A percentile compares a stretch with the other conserved stretches of the same genome.
Evolutionary conservation across 2,888 invertebrate species (phyloP).

Genomic region (Macrosiphum euphorbiae): DNA sequence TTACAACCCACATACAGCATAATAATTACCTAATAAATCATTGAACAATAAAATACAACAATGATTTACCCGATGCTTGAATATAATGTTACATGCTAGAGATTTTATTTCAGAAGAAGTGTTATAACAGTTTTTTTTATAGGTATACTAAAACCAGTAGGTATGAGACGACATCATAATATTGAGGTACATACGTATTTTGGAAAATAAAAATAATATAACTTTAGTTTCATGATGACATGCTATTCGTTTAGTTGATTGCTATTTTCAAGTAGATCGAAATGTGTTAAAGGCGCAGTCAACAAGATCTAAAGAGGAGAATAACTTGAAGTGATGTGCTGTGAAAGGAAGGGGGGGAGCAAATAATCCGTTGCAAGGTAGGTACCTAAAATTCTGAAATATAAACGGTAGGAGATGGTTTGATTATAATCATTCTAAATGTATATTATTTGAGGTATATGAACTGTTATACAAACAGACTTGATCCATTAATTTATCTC

Average conservation of each 20-base stretch:
- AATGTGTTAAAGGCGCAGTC: not conserved
- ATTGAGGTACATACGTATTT: too few species aligned
- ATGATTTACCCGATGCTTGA: not conserved
- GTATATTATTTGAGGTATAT: not conserved
- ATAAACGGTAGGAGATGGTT: not conserved
- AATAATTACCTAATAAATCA: not conserved
- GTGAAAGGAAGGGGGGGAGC: not conserved
- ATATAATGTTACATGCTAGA: not conserved
- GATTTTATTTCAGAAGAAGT: not conserved
- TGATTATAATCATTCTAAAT: not conserved
- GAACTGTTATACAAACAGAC: not conserved
- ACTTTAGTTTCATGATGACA: not conserved
- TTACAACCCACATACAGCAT: too few species aligned
- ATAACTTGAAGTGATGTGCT: not conserved
- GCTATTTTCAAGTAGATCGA: not conserved
- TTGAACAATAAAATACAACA: not conserved
- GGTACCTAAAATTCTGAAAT: not conserved
- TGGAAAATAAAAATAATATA: not conserved
- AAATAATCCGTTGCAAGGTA: not conserved
- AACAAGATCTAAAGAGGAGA: not conserved
- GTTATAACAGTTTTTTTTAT: not conserved
- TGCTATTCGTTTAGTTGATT: not conserved
- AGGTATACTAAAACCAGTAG: not conserved
- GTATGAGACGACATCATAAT: not conserved
- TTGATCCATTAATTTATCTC: not conserved